These are phyloP conservation scores for Gastracanthus pulcherrimus DNA, from an alignment of 2,888 invertebrate genomes.

Conservation along the genomic window DNA sequence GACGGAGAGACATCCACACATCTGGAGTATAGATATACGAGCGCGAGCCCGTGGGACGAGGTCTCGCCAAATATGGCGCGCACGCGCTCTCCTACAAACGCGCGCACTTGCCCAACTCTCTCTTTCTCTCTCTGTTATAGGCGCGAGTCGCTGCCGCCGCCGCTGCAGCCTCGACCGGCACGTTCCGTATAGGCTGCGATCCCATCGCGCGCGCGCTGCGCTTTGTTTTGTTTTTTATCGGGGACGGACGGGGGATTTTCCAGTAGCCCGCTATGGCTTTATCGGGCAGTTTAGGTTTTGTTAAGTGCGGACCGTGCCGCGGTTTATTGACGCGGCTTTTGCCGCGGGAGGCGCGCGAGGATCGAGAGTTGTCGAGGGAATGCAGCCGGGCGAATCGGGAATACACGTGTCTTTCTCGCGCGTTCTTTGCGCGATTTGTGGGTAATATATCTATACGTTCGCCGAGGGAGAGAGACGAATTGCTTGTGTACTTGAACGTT, in stretches of 20 bases:
- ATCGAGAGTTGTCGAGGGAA: no score
- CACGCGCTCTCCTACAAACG: slow-evolving; percentile 24
- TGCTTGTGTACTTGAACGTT: no score
- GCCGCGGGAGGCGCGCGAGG: not conserved
- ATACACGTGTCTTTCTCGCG: no score
- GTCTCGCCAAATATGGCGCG: slow-evolving; percentile 78
- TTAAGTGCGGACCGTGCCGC: not conserved
- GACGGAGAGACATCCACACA: no score
- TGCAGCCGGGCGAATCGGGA: no score
- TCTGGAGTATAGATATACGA: slow-evolving; percentile 15
- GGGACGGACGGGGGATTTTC: not conserved
- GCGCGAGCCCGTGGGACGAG: slow-evolving; percentile 78
- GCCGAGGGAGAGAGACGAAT: no score
- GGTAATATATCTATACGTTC: no score
- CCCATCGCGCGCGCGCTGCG: no score
- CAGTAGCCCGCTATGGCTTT: not conserved
- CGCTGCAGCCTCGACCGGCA: not conserved
- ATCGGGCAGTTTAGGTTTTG: not conserved
- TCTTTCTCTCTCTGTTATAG: slow-evolving; percentile 15
- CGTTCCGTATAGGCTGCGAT: no score
- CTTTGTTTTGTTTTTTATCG: not conserved
- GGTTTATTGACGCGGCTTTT: not conserved
- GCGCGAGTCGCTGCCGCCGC: not conserved
- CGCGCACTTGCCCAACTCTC: slow-evolving; percentile 61
- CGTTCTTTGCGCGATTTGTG: no score